Base-by-base conservation (phyloP, 2,113 vertebrate species). In the Odocoileus virginianus region DNA sequence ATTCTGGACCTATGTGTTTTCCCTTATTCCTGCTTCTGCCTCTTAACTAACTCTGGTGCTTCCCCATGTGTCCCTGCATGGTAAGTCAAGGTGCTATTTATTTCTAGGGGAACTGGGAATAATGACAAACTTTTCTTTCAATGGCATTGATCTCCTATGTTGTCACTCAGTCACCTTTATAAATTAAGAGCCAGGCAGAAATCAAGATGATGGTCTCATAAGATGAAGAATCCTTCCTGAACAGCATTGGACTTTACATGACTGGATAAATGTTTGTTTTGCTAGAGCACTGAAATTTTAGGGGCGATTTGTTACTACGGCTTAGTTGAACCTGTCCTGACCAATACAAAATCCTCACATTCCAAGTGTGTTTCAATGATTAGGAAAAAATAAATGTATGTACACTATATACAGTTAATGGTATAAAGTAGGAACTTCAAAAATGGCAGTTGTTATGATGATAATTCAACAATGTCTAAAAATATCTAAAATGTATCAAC, bases 371-470 rank as follows among this genome's bases (percentile, higher is more conserved):
- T 57, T 94, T 96, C 64, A 91, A 61, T 19, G 16, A 76, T 50
- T 45, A 92, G 11, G 36, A 55, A 33, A 91, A 84, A 91, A 17
- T 33, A 76, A 82, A 30, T 86, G 25, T 57, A 27, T 10, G 0
- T 60, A 81, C 90, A 89, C 2, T 57, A 83, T 14, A 1, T 27
- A 88, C 2, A 85, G 64, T 57, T 58, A 21, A 64, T 85, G 9
- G 30, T 76, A 83, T 47, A 94, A 92, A 76, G 33, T 28, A 54
- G 21, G 28, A 86, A 78, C 30, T 91, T 23, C 89, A 95, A 96
- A 87, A 82, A 71, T 10, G 6, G n/a, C 79, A 78, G 40, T 50
- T 21, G 87, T 28, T 43, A 43, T 47, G 15, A 81, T 3, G 52
- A 74, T 58, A 9, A 60, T 27, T 76, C 50, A 84, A 40, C 7